phyloP scores from a whole-genome alignment of 2,113 vertebrate species.

The Lasiurus borealis region DNA sequence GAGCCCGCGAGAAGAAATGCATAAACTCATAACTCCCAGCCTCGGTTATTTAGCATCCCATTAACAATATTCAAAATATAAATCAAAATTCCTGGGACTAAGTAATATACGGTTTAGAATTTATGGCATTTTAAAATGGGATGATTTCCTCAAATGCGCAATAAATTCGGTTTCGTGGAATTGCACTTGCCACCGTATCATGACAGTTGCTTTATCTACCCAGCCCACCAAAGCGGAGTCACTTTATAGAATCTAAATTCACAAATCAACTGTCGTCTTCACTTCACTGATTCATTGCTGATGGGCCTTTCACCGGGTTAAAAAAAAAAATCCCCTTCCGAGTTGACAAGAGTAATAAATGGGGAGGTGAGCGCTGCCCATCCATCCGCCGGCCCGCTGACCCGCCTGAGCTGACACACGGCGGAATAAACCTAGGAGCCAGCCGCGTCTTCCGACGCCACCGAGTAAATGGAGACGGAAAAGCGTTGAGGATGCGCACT shows the following conservation, averaged over 20 bases:
- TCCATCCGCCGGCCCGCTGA: constrained; percentile 88
- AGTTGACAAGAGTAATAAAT: constrained; percentile 93
- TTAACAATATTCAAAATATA: constrained; percentile 94
- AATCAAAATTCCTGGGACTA: constrained; percentile 93
- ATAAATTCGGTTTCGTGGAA: constrained; percentile 96
- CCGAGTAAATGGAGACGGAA: constrained; percentile 89
- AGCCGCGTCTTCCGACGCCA: constrained; percentile 92
- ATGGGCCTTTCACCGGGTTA: constrained; percentile 90
- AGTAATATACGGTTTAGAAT: constrained; percentile 94
- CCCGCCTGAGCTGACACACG: constrained; percentile 90
- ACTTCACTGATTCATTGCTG: constrained; percentile 92
- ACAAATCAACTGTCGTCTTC: constrained; percentile 95
- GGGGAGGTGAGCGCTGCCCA: constrained; percentile 89
- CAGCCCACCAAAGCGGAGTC: constrained; percentile 91
- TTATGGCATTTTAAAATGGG: constrained; percentile 98
- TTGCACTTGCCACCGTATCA: constrained; percentile 91
- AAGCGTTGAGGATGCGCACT: constrained; percentile 91
- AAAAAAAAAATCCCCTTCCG: constrained; percentile 79
- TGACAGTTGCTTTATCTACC: constrained; percentile 93
- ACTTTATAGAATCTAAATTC: constrained; percentile 95
- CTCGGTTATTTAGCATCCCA: constrained; percentile 89
- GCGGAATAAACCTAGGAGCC: constrained; percentile 94
- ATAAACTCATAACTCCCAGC: constrained; percentile 84
- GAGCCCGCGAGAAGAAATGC: constrained; percentile 84
- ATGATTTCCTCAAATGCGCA: constrained; percentile 95